Base-by-base conservation (phyloP, 2,797 vertebrate genomes). In the Bradypodion ventrale region DNA sequence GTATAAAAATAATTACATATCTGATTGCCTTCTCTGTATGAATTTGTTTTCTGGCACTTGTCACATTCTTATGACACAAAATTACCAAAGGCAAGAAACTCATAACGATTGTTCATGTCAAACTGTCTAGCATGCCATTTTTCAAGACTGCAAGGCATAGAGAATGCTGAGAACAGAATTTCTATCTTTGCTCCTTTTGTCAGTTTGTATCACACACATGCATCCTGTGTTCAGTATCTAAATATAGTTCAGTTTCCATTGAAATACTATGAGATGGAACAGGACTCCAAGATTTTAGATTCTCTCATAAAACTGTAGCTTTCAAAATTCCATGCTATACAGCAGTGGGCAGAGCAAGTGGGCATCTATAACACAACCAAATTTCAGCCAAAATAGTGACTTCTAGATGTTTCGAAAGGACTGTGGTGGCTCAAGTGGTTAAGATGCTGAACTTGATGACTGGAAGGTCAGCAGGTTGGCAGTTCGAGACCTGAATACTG, bases 81-180 rank as follows among this genome's bases (percentile, higher is more conserved):
- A 70, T 69, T 77, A 82, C 74, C 37, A 82, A 62, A 82, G 74
- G 66, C 27, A 81, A 86, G 52, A 70, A 72, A 77, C 68, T 82
- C 32, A 77, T 44, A 62, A 82, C 49, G 42, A 70, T 63, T 42
- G 29, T 69, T 82, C 73, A 75, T n/a, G 59, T 63, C 42, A 56
- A 23, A 81, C 59, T 40, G 29, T 81, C 63, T 37, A 49, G 32
- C 40, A 7, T n/a, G 35, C 59, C 68, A 62, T 40, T 60, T 62
- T 73, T 23, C 73, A 73, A 72, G 40, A 80, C 52, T 73, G 27
- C 56, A 60, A n/a, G 59, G 73, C 73, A 77, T 35, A n/a, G 10
- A 19, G 63, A 72, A 73, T 27, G 63, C 65, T 76, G 59, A 46
- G 63, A 27, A 19, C 8, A 66, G 29, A 35, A 59, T 75, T 78